Base-by-base conservation (phyloP, 2,113 vertebrate genomes). In the Antidorcas marsupialis region DNA sequence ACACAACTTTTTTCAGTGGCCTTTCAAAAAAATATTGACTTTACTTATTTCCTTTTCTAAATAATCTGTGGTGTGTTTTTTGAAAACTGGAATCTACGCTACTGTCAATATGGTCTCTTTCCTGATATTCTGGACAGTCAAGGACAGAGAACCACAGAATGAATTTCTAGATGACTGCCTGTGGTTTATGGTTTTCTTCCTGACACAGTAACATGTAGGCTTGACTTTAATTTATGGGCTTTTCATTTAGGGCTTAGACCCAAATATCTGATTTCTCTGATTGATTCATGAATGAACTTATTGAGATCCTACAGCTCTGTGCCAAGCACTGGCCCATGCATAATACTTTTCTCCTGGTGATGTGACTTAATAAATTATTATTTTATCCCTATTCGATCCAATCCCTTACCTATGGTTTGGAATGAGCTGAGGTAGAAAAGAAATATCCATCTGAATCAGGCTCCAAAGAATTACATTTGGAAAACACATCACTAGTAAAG, bases 391-490 rank as follows among this genome's bases (percentile, higher is more conserved):
- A 1, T 81, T 36, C 45, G 30, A 94, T 27, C 30, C 21, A 43
- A 50, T 78, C 27, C 55, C n/a, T 91, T 82, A 83, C 27, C 45
- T 82, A 81, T 0, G 62, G 89, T 60, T 21, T 94, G 15, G 43
- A 91, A 79, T 64, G 78, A 93, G 15, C 12, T 60, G 60, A 86
- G 21, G 43, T 39, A 86, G 36, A 76, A 92, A 83, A 91, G 82
- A 87, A 96, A 78, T 52, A 84, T 43, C 36, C 45, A 96, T 87
- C n/a, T 92, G 43, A 94, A 52, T 87, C 19, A 82, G 6, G 36
- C 25, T 97, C 86, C 90, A 89, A 96, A 94, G 62, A 91, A 82
- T 94, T 76, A 90, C 36, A 89, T 92, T 83, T 86, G 71, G 60
- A 97, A 97, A 96, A 83, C 12, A 95, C 6, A 81, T 36, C n/a